Conservation (phyloP, 2,113 vertebrate species). For the Gymnocephalus cernua region DNA sequence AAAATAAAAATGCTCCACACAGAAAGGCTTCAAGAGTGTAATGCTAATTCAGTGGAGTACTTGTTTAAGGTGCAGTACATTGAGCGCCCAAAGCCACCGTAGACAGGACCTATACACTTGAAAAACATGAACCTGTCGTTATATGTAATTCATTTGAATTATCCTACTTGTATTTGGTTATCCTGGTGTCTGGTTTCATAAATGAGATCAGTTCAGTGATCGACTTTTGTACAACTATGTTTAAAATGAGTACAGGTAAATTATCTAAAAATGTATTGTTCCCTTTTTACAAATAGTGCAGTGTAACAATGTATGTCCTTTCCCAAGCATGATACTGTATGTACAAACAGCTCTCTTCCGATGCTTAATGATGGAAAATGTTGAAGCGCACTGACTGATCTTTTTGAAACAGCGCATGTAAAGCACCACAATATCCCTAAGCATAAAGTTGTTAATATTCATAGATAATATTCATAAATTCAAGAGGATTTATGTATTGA, state of each 20-base stretch:
- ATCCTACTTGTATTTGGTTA: not conserved
- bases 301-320: not conserved
- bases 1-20: not conserved
- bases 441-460: conserved; percentile 17
- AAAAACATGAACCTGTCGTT: not conserved
- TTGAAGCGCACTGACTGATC: conserved; percentile 9
- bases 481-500: conserved; percentile 2
- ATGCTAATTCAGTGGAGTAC: not conserved
- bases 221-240: not conserved
- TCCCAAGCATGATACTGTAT: not conserved
- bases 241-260: not conserved
- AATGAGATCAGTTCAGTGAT: not conserved
- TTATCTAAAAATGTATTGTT: not conserved
- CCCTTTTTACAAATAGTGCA: not conserved
- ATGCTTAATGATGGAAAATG: not conserved
- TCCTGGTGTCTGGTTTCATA: not conserved
- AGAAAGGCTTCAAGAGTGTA: not conserved
- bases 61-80: not conserved
- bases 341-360: not conserved
- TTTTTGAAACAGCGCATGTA: conserved; percentile 3
- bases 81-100: not conserved
- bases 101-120: too few species aligned
- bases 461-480: not conserved
- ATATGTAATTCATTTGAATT: not conserved
- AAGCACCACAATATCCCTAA: not conserved